Conservation (phyloP, 1,140 invertebrate genomes). For the Anagrus nilaparvatae region DNA sequence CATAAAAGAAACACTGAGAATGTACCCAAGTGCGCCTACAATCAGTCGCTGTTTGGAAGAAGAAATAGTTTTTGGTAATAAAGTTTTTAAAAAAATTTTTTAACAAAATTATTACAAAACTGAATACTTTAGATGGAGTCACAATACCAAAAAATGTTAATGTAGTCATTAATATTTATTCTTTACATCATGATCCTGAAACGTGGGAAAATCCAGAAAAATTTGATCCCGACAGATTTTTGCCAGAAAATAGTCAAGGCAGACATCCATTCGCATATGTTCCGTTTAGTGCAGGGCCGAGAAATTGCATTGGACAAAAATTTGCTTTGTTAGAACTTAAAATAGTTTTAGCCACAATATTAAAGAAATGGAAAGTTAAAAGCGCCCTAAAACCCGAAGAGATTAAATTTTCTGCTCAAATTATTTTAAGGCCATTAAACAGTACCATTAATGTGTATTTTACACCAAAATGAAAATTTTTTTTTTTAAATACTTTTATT, state of each 20-base stretch:
- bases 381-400: constrained; percentile 26
- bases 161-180: constrained; percentile 34
- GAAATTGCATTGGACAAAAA: constrained; percentile 52
- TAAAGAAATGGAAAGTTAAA: constrained; percentile 47
- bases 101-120: background rate
- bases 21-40: constrained; percentile 54
- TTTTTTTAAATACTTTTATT: too few relatives aligned
- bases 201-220: constrained; percentile 48
- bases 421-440: constrained; percentile 24
- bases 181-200: constrained; percentile 49
- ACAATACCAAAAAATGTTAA: constrained; percentile 41
- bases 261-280: constrained; percentile 42
- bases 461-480: constrained; percentile 17
- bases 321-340: constrained; percentile 49
- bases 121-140: constrained; percentile 1
- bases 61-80: constrained; percentile 44
- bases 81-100: constrained; percentile 20
- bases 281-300: constrained; percentile 50
- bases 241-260: constrained; percentile 35
- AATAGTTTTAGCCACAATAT: constrained; percentile 40
- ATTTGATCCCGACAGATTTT: constrained; percentile 56
- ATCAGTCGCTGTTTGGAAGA: constrained; percentile 43
- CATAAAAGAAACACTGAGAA: constrained; percentile 50
- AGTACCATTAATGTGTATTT: constrained; percentile 16
- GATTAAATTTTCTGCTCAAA: constrained; percentile 18